These are phyloP conservation scores for Monochamus alternatus DNA, from an alignment of 2,888 invertebrate species.

Conservation along the genomic window DNA sequence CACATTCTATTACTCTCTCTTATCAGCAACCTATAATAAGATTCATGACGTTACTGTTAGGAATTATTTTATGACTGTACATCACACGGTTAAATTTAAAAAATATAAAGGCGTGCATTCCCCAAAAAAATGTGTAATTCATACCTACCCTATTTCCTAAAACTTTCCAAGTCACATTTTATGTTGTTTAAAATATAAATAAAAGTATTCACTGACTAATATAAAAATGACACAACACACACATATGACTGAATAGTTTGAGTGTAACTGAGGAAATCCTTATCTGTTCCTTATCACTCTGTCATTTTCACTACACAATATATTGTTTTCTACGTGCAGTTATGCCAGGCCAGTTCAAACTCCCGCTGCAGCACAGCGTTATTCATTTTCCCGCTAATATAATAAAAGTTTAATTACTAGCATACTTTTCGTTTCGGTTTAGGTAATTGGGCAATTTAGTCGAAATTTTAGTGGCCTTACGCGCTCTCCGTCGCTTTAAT, in stretches of 20 bases:
- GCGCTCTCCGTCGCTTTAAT: background rate
- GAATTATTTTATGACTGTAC: conserved; percentile 13
- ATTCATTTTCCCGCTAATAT: conserved; percentile 32
- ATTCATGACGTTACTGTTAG: conserved; percentile 26
- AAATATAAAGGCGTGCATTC: background rate
- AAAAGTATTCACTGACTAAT: background rate
- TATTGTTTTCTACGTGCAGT: conserved; percentile 33
- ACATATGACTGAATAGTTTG: conserved; percentile 42
- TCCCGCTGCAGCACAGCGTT: background rate
- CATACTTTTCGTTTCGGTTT: conserved; percentile 6
- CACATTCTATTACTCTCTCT: background rate
- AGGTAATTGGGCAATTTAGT: conserved; percentile 31
- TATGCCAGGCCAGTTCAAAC: conserved; percentile 20
- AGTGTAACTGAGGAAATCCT: conserved; percentile 58
- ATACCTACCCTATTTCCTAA: conserved; percentile 8
- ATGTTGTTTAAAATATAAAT: background rate
- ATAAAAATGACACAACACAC: conserved; percentile 38
- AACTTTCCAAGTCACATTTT: conserved; percentile 19
- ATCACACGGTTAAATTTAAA: background rate
- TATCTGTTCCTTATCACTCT: conserved; percentile 57
- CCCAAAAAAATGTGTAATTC: background rate
- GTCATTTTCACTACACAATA: conserved; percentile 47
- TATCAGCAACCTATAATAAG: conserved; percentile 24
- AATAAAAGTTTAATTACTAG: conserved; percentile 23
- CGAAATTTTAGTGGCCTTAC: conserved; percentile 15